Evolutionary conservation across 2,797 vertebrate species (phyloP), one percentile per base, ranked within the genome.

Genomic region (Chromis chromis): DNA sequence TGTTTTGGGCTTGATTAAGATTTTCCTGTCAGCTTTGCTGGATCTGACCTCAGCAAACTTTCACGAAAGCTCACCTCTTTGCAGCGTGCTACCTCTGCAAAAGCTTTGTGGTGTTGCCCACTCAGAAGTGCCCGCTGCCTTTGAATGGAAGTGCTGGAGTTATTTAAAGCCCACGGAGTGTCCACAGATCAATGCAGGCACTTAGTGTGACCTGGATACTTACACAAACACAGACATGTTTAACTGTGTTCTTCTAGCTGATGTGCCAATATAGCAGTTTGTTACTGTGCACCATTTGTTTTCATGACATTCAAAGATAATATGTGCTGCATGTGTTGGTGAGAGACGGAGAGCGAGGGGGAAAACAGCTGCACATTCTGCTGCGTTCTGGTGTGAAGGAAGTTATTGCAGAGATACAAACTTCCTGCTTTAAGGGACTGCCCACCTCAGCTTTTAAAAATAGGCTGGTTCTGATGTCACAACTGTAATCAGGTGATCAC

Each of bases 101-200:
- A 31, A 40, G 36, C 52, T 27, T 28, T 33, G 54, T 27, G 22
- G 22, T 16, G 64, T 40, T 63, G 14, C 17, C 52, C 49, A 28
- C 24, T 27, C 3, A 8, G 42, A 39, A 60, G 46, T 55, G 52
- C 19, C 31, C 16, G 1, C 52, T 65, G 49, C 36, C 40, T 68
- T 72, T 83, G 52, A 76, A 13, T 14, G 25, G 53, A 64, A 53
- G 68, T 6, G 25, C 24, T 49, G 50, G 40, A 74, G 81, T 73
- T 76, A 80, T 82, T 82, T 81, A 82, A 82, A 70, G 62, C 13
- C 1, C 53, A 40, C 40, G n/a, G 57, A 48, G 68, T 58, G 66
- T 81, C 73, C 73, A 73, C 81, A 76, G 68, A 88, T 88, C 83
- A 70, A 82, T 86, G 61, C 65, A 59, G 58, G 48, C 83, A 79